Conservation (phyloP, 2,797 vertebrate genomes). For the Cygnus olor region DNA sequence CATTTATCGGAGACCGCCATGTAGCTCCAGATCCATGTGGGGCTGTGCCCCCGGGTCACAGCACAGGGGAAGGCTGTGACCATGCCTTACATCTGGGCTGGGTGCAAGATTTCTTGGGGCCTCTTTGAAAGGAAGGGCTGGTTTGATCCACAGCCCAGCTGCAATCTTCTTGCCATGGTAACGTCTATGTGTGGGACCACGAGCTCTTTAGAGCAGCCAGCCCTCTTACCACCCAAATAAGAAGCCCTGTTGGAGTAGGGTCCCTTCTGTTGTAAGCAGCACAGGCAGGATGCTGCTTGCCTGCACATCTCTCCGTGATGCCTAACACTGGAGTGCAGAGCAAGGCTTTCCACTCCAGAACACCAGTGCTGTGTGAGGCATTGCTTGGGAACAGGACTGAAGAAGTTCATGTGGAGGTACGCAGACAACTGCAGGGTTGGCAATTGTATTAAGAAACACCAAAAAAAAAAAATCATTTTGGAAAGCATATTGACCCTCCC, state of each 20-base stretch:
- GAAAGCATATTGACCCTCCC: background rate
- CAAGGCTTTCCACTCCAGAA: background rate
- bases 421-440: background rate
- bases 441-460: background rate
- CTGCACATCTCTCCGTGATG: rapidly evolving
- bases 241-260: background rate
- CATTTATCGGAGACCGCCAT: background rate
- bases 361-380: background rate
- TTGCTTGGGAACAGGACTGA: background rate
- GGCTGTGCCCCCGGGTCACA: background rate
- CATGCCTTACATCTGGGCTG: background rate
- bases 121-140: background rate
- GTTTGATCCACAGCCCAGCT: background rate
- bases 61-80: background rate
- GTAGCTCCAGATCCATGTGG: background rate
- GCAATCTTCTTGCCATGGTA: background rate
- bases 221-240: background rate
- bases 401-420: background rate
- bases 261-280: background rate
- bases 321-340: background rate
- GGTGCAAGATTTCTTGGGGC: background rate
- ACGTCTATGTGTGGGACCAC: background rate
- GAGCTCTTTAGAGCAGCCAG: background rate
- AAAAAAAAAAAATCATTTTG: background rate
- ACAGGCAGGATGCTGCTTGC: background rate